Evolutionary conservation across 2,113 vertebrate species (phyloP).

Genomic region (Brienomyrus brachyistius): DNA sequence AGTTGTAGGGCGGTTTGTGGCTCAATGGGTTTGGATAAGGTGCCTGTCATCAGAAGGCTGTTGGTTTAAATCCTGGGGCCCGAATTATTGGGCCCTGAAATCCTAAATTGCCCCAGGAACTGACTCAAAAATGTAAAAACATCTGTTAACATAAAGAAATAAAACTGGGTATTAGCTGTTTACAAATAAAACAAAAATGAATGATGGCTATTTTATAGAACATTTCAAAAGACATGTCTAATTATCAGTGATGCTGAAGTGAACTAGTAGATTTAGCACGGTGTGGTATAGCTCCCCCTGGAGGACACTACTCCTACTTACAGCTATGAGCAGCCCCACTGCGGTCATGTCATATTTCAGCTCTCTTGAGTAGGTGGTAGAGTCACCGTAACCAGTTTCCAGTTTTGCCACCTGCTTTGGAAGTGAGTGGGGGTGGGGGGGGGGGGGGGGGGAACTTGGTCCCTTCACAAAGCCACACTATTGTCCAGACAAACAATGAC

Average conservation of each 20-base stretch:
- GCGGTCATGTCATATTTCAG: neutral
- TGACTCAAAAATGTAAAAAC: neutral
- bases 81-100: neutral
- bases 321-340: neutral
- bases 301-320: neutral
- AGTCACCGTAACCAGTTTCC: neutral
- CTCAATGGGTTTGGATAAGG: neutral
- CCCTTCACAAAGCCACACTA: neutral
- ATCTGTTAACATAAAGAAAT: neutral
- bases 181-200: neutral
- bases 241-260: neutral
- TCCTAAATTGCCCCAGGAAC: neutral
- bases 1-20: neutral
- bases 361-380: neutral
- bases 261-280: neutral
- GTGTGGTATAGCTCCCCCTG: neutral
- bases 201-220: neutral
- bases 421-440: neutral
- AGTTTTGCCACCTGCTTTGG: neutral
- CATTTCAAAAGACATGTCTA: neutral
- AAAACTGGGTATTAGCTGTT: neutral
- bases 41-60: neutral
- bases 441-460: neutral
- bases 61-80: neutral
- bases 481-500: neutral